phyloP scores from a whole-genome alignment of 2,797 vertebrate genomes.

The Syngnathus rostellatus region DNA sequence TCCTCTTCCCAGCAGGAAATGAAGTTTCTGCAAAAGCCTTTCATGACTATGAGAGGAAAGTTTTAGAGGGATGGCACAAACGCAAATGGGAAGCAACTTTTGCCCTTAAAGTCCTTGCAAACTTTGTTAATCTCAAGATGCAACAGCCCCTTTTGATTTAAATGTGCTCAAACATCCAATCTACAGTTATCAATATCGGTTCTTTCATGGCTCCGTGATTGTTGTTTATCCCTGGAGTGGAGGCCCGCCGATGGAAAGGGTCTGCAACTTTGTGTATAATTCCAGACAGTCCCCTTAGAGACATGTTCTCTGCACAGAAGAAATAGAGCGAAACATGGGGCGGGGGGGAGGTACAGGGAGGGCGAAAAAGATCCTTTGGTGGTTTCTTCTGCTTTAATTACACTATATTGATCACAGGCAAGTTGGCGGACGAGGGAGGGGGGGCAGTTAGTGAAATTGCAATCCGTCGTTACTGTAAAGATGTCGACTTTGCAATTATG shows the following conservation, averaged over 20 bases:
- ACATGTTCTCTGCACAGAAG: constrained; percentile 19
- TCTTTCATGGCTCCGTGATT: constrained; percentile 8
- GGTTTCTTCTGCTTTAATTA: constrained; percentile 65
- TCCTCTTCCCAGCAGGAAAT: not conserved
- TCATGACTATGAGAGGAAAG: not conserved
- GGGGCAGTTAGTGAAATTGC: constrained; percentile 23
- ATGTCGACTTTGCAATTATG: constrained; percentile 35
- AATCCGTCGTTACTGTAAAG: constrained; percentile 48
- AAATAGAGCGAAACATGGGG: constrained; percentile 29
- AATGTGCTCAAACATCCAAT: constrained; percentile 5
- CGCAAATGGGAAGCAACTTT: constrained; percentile 14
- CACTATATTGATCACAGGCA: constrained; percentile 64
- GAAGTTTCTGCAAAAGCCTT: not conserved
- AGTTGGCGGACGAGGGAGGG: constrained; percentile 1
- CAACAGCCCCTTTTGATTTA: not conserved
- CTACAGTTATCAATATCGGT: constrained; percentile 5
- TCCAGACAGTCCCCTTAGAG: constrained; percentile 30
- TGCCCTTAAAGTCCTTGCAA: not conserved
- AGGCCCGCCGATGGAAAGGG: constrained; percentile 8
- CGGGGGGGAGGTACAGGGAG: constrained; percentile 10
- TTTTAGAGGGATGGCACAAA: constrained; percentile 6
- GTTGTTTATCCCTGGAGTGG: constrained; percentile 13
- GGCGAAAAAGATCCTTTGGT: constrained; percentile 49
- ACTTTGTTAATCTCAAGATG: constrained; percentile 14
- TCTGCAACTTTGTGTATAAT: constrained; percentile 29